phyloP scores from a whole-genome alignment of 1,140 invertebrate genomes.

The Rhopalosiphum maidis region DNA sequence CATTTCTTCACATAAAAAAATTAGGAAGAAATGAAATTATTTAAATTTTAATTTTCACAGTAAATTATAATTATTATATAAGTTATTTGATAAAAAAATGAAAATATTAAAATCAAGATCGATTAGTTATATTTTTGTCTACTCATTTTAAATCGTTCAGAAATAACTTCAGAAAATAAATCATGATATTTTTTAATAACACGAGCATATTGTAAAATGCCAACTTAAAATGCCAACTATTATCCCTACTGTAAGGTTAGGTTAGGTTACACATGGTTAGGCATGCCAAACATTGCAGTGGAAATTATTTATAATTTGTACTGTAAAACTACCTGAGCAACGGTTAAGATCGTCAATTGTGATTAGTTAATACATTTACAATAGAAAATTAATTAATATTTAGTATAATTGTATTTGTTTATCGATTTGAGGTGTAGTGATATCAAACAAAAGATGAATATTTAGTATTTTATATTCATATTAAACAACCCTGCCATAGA shows the following conservation, averaged over 20 bases:
- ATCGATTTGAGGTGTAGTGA: background rate
- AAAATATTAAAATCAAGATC: too few relatives aligned
- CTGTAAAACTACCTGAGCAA: background rate
- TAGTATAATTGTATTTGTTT: background rate
- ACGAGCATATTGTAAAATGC: background rate
- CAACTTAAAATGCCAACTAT: background rate
- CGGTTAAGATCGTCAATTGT: background rate
- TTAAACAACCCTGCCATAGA: background rate
- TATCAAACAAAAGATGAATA: background rate
- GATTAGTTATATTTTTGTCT: background rate
- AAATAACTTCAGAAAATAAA: background rate
- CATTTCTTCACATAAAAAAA: background rate
- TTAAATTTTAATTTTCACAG: background rate
- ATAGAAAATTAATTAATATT: background rate
- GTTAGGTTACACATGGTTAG: background rate
- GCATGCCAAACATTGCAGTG: background rate
- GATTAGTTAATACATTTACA: background rate
- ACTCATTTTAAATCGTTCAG: background rate
- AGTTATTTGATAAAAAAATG: too few relatives aligned
- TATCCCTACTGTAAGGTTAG: background rate
- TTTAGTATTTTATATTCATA: background rate
- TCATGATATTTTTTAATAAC: background rate
- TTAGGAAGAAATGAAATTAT: background rate
- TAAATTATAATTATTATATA: too few relatives aligned
- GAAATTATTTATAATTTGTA: background rate